Base-by-base conservation (phyloP, 30 jellyfish, hydroid and myxozoan genomes). In the Cassiopea andromeda region DNA sequence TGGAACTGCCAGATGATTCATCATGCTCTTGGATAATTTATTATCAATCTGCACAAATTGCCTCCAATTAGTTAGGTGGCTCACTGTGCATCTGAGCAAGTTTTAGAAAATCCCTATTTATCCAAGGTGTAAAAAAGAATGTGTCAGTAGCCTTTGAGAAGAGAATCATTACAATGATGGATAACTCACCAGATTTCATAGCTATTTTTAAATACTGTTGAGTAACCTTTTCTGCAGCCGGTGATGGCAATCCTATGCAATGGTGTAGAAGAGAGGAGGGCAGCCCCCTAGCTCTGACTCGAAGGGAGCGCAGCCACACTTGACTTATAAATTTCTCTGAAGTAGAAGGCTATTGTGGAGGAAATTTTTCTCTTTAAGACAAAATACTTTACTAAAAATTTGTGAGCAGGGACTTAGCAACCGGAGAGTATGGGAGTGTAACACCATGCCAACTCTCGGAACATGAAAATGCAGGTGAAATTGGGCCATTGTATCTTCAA, bases 131-230 rank as follows among this genome's bases (percentile, higher is more conserved):
- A 27, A 15, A 78, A n/a, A 73, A 27, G 15, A 75, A 45, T 78
- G 87, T 78, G 61, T 78, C 87, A 46, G 58, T 1, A 17, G 87
- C 87, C 87, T 50, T 83, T 69, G 84, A 83, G 77, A 83, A 68
- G 19, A 69, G 85, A 69, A 83, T 71, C 48, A 69, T 60, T 50
- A 83, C 84, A 19, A 69, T 16, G 85, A 83, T 69, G 47, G 91
- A 69, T 27, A 83, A 19, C 84, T 83, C 91, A 46, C 91, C 84
- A 83, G 70, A 70, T 69, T 83, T 83, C 91, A 83, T 69, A 83
- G 91, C 91, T 83, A 19, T 83, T 45, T 44, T 73, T 73, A 73
- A 19, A 66, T 66, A 15, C 75, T 19, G 75, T 66, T 66, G 14
- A 66, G 43, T 73, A 13, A 19, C 43, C 45, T 66, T 66, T 66